Base-by-base conservation (phyloP, 37 sponge, comb jelly and placozoan genomes). In the Halisarca cf. caerulea region DNA sequence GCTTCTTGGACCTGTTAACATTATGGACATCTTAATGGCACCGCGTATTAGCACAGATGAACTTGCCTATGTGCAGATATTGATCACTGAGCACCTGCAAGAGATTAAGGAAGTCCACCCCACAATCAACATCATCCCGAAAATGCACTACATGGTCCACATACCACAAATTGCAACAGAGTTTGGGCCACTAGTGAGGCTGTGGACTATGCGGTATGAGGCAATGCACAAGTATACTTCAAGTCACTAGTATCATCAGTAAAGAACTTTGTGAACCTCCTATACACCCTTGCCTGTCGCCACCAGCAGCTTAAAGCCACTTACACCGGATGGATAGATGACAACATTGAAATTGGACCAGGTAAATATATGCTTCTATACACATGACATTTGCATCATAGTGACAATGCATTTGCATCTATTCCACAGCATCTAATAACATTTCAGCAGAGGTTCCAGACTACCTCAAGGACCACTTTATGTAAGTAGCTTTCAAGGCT, bases 111-210 rank as follows among this genome's bases (percentile, higher is more conserved):
- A 80, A 66, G 20, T 54, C 24, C 72, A 68, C 25, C 83, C 68
- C 35, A n/a, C 3, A 7, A 17, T 27, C 33, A 58, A 34, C 28
- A 38, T 82, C n/a, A 82, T 34, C 32, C 83, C 83, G 30, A 82
- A 82, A 42, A 82, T 82, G 83, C 83, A 82, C 23, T 82, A 68
- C 83, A 5, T 66, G 5, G 59, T 82, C 27, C 83, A 82, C 32
- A 82, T 82, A 25, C 83, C 83, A 38, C 6, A 39, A 3, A 38
- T 71, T 18, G 41, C 41, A 4, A 38, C 32, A 9, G 5, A 71
- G 73, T 71, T 38, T 71, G 73, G 73, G 9, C 73, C 41, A 20
- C 73, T 71, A 38, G 5, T 20, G 38, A 33, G 20, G 30, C 40
- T 38, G 38, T 71, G 39, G 73, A 71, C 73, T 8, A 71, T 71